These are phyloP conservation scores for Lottia scabra DNA, from an alignment of 2,888 invertebrate species.

Conservation along the genomic window DNA sequence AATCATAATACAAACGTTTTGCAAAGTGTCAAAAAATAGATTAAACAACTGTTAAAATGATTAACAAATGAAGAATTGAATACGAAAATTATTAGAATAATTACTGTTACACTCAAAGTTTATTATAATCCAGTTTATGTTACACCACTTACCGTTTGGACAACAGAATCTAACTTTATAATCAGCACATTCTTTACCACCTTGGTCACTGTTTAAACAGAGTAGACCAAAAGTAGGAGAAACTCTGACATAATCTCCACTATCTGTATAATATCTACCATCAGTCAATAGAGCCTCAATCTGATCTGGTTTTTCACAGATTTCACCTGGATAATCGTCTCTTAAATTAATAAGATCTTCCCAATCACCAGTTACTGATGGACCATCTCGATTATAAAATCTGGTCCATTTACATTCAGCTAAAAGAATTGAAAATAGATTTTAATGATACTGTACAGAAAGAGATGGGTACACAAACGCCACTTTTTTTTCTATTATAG, in stretches of 20 bases:
- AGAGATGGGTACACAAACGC: too few relatives aligned
- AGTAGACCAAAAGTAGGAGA: background rate
- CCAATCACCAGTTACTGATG: background rate
- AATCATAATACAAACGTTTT: too few relatives aligned
- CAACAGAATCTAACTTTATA: constrained; percentile 5
- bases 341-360: background rate
- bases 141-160: too few relatives aligned
- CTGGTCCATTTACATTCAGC: background rate
- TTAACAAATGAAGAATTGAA: too few relatives aligned
- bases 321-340: background rate
- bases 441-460: too few relatives aligned
- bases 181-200: background rate
- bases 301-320: background rate
- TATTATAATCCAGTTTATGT: too few relatives aligned
- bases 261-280: background rate
- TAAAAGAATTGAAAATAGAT: too few relatives aligned
- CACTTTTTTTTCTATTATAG: too few relatives aligned
- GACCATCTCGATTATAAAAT: background rate
- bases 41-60: too few relatives aligned
- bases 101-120: too few relatives aligned
- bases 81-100: too few relatives aligned
- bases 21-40: too few relatives aligned
- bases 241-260: background rate
- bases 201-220: background rate
- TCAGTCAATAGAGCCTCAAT: background rate